phyloP scores from a whole-genome alignment of 2,888 invertebrate species.

The Drosophila mulleri region DNA sequence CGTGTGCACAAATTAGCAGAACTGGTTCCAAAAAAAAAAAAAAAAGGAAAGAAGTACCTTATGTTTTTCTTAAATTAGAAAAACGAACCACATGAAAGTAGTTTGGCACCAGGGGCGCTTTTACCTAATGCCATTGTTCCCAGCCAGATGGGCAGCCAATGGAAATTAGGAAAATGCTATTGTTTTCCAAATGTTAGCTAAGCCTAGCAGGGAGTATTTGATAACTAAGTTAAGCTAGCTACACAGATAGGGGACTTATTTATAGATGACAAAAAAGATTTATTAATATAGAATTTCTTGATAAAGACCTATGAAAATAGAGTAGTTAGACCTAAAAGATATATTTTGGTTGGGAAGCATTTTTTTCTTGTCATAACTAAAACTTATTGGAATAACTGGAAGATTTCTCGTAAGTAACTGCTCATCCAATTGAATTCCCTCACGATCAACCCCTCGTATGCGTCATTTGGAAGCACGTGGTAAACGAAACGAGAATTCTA shows the following conservation, averaged over 20 bases:
- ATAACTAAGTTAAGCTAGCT: conserved; percentile 31
- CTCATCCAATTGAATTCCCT: conserved; percentile 42
- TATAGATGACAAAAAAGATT: conserved; percentile 9
- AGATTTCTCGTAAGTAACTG: conserved; percentile 15
- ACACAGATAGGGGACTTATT: background rate
- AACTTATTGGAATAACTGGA: conserved; percentile 50
- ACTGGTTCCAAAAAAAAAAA: conserved; percentile 60
- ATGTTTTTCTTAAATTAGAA: conserved; percentile 54
- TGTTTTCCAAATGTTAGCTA: conserved; percentile 44
- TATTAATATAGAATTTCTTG: conserved; percentile 33
- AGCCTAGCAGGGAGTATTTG: conserved; percentile 12
- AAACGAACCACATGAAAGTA: conserved; percentile 45
- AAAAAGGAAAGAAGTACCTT: conserved; percentile 23
- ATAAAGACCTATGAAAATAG: conserved; percentile 13
- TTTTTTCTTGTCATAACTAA: background rate
- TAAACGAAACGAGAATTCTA: conserved; percentile 30
- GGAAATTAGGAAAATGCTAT: conserved; percentile 69
- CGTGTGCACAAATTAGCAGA: conserved; percentile 78
- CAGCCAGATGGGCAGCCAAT: conserved; percentile 52
- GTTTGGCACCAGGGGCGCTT: conserved; percentile 57
- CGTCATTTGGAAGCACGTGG: conserved; percentile 56
- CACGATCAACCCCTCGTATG: conserved; percentile 52
- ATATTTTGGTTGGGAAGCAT: background rate
- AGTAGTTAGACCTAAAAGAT: background rate
- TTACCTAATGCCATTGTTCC: conserved; percentile 59